Percentiles rank a stretch among this genome's conserved stretches.
phyloP scores from a whole-genome alignment of 1,140 invertebrate genomes.

The Trissolcus basalis region DNA sequence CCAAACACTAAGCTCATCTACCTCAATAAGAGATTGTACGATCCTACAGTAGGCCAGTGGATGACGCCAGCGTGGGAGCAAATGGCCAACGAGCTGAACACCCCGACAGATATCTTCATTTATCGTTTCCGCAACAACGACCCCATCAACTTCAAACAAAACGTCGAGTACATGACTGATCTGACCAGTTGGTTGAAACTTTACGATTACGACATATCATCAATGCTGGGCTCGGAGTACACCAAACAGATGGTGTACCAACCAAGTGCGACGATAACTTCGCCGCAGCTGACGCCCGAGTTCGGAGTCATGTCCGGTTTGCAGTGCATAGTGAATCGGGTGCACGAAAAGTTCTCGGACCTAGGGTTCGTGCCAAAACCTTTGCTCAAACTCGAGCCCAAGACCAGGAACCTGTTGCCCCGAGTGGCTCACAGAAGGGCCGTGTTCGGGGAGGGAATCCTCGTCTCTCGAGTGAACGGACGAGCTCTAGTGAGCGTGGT shows the following conservation, averaged over 20 bases:
- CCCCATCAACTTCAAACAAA: slow-evolving; percentile 88
- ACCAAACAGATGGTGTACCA: slow-evolving; percentile 85
- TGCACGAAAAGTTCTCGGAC: slow-evolving; percentile 87
- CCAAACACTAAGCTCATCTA: slow-evolving; percentile 90
- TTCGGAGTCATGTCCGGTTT: slow-evolving; percentile 92
- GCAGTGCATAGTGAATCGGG: slow-evolving; percentile 88
- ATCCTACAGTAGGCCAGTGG: slow-evolving; percentile 95
- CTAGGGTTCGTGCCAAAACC: slow-evolving; percentile 89
- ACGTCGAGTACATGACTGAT: slow-evolving; percentile 88
- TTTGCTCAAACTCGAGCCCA: slow-evolving; percentile 87
- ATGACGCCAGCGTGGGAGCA: slow-evolving; percentile 94
- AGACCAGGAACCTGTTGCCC: slow-evolving; percentile 86
- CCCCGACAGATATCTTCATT: slow-evolving; percentile 92
- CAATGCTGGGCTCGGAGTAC: slow-evolving; percentile 89
- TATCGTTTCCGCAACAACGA: slow-evolving; percentile 95
- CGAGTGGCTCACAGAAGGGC: slow-evolving; percentile 88
- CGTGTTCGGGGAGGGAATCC: slow-evolving; percentile 92
- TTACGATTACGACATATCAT: slow-evolving; percentile 90
- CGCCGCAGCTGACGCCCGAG: slow-evolving; percentile 85
- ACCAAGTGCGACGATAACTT: slow-evolving; percentile 85
- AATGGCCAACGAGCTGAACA: slow-evolving; percentile 85
- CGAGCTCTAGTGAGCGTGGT: slow-evolving; percentile 89
- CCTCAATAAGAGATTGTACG: slow-evolving; percentile 90
- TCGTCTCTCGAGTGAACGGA: slow-evolving; percentile 88
- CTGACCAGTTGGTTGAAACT: slow-evolving; percentile 89